Base-by-base conservation (phyloP, 1,140 invertebrate genomes). In the Cotesia chilonis region DNA sequence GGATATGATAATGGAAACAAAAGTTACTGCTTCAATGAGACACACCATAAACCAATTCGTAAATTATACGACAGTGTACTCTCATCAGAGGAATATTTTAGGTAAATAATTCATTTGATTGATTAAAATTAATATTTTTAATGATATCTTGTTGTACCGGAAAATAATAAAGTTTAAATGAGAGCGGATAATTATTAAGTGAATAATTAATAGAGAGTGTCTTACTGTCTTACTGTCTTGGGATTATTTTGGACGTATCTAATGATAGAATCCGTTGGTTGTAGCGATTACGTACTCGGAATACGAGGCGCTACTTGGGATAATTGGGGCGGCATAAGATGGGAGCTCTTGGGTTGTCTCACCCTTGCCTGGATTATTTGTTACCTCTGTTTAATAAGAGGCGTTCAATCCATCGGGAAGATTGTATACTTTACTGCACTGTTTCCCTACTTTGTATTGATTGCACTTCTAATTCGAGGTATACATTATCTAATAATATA, bases 331-430 rank as follows among this genome's bases (percentile, higher is more conserved):
- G 84, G 82, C 1, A 86, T 95, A 35, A 89, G 93, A 76, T 93
- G 92, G 90, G 92, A 92, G 81, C 82, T 95, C 9, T 88, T 94
- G 9, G 87, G 91, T 2, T 92, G 91, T 74, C 87, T 95, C 4
- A 86, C 92, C 12, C 84, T 92, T 1, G 90, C 90, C 1, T 95
- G 94, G 93, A 76, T 93, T 55, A 83, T 94, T 57, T 92, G 92
- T 41, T 95, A 92, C 83, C 88, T 94, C 10, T 92, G 91, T 75
- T 72, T 85, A 66, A 77, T 87, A 75, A 90, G 92, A 87, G 92
- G 92, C 52, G 90, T 93, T 55, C 89, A 90, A 83, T 92, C 91
- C 74, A 92, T 93, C 1, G 95, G 95, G 66, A 96, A 96, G 88
- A 93, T 94, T 10, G 91, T 92, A 14, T 93, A 93, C 79, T 92